These are phyloP conservation scores for Caenorhabditis elegans DNA, from an alignment of 1,140 invertebrate genomes.

Conservation along the genomic window DNA sequence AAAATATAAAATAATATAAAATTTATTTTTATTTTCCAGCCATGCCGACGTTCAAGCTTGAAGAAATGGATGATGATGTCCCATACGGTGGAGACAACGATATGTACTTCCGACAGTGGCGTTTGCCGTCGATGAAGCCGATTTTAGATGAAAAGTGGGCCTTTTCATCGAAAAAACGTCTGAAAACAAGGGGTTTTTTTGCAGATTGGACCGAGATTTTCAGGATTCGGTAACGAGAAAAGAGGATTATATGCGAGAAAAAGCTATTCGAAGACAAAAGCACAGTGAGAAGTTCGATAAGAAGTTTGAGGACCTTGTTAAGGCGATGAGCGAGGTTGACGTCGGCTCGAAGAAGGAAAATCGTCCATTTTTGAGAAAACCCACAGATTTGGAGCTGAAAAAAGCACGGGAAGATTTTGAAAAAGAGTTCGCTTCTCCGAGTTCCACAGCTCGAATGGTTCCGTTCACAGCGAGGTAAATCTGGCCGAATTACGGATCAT, in stretches of 20 bases:
- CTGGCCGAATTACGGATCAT: too few relatives aligned
- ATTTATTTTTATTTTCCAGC: not conserved
- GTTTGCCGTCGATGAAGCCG: not conserved
- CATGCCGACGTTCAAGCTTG: not conserved
- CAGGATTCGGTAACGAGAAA: not conserved
- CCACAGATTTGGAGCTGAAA: not conserved
- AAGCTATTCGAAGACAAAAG: not conserved
- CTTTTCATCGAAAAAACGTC: not conserved
- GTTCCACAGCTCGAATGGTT: not conserved
- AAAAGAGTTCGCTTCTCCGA: not conserved
- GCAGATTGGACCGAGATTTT: not conserved
- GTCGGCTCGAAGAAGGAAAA: not conserved
- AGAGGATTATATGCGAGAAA: not conserved
- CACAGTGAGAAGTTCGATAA: slow-evolving; percentile 1
- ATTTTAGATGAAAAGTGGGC: not conserved
- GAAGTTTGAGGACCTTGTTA: not conserved
- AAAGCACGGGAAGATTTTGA: not conserved
- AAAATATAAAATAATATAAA: too few relatives aligned
- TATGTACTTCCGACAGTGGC: slow-evolving; percentile 2
- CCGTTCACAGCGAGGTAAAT: not conserved
- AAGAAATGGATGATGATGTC: not conserved
- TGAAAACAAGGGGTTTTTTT: not conserved
- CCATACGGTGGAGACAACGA: slow-evolving; percentile 3
- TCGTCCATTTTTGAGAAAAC: not conserved
- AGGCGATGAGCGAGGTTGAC: not conserved